Base-by-base conservation (phyloP, 2,797 vertebrate species). In the Myotis vivesi region DNA sequence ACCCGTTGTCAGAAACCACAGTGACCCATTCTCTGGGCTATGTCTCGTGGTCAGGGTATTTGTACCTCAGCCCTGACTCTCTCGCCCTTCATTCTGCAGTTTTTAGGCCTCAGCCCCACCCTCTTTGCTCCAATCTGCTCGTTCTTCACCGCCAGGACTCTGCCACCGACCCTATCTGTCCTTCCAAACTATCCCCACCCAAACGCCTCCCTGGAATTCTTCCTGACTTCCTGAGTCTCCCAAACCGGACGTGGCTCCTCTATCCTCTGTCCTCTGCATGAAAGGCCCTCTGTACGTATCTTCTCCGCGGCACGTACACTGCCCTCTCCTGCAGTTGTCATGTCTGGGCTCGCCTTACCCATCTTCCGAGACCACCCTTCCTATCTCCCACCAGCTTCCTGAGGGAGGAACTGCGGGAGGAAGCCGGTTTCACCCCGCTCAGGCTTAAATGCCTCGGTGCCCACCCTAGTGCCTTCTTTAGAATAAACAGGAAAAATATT, bases 191-290 rank as follows among this genome's bases (percentile, higher is more conserved):
- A 69, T 19, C 76, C 62, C 68, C 23, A 71, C n/a, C 66, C 68
- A 46, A n/a, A 19, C 0, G 1, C 59, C 68, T 53, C 72, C 53
- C 44, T 87, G 68, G 57, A 91, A 69, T 36, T 59, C 64, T 81
- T 80, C 51, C 89, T 53, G 64, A 62, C 91, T 88, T 87, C 72
- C 90, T 86, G 91, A 88, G 49, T 71, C 88, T 82, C 73, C 55
- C 88, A 79, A 84, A 59, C 68, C 68, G 28, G 85, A 90, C 88
- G 49, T 79, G 91, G 62, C 57, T 90, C 90, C 73, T 79, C 41
- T 0, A 3, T 36, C 53, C 66, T 89, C 57, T 49, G 25, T 16
- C 55, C 66, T 87, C 51, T 36, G 44, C 19, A 57, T 25, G 30
- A 17, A 77, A 82, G 82, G 71, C 71, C 57, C 13, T 82, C 44